Conservation (phyloP, 1,140 invertebrate species). For the Pectinophora gossypiella region DNA sequence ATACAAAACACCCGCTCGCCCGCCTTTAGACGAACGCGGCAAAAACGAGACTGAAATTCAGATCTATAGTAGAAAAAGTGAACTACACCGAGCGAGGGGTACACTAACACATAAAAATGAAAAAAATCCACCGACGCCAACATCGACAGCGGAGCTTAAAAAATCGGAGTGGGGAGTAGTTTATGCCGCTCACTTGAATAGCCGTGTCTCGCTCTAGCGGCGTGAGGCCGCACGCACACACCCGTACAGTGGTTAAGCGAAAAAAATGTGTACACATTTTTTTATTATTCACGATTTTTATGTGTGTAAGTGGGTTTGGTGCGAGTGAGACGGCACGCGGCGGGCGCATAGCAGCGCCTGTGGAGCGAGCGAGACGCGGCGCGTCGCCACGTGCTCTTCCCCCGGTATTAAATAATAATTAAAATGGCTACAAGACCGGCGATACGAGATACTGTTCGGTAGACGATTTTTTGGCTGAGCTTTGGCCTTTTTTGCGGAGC, state of each 20-base stretch:
- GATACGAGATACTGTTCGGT: slow-evolving; percentile 68
- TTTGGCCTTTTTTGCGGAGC: slow-evolving; percentile 60
- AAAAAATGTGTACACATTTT: slow-evolving; percentile 75
- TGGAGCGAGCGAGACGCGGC: slow-evolving; percentile 39
- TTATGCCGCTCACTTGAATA: slow-evolving; percentile 34
- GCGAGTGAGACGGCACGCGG: slow-evolving; percentile 41
- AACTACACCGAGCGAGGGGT: slow-evolving; percentile 72
- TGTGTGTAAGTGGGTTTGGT: slow-evolving; percentile 71
- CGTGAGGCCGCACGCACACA: slow-evolving; percentile 68
- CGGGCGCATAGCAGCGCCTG: slow-evolving; percentile 17
- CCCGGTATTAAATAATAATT: slow-evolving; percentile 75
- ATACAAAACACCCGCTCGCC: slow-evolving; percentile 62
- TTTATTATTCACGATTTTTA: slow-evolving; percentile 75
- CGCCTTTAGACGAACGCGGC: slow-evolving; percentile 70
- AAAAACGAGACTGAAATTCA: slow-evolving; percentile 75
- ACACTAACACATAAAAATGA: slow-evolving; percentile 74
- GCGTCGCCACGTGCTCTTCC: slow-evolving; percentile 70
- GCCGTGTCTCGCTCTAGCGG: slow-evolving; percentile 51
- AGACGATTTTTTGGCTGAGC: slow-evolving; percentile 70
- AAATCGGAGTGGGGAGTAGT: slow-evolving; percentile 64
- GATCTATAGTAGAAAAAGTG: slow-evolving; percentile 76
- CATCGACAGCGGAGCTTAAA: slow-evolving; percentile 66
- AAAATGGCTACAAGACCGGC: slow-evolving; percentile 72
- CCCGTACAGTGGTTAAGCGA: slow-evolving; percentile 57
- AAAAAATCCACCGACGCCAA: slow-evolving; percentile 70